Evolutionary conservation across 2,113 vertebrate genomes (phyloP), one percentile per base, ranked within the genome.

Genomic region (Odocoileus virginianus): DNA sequence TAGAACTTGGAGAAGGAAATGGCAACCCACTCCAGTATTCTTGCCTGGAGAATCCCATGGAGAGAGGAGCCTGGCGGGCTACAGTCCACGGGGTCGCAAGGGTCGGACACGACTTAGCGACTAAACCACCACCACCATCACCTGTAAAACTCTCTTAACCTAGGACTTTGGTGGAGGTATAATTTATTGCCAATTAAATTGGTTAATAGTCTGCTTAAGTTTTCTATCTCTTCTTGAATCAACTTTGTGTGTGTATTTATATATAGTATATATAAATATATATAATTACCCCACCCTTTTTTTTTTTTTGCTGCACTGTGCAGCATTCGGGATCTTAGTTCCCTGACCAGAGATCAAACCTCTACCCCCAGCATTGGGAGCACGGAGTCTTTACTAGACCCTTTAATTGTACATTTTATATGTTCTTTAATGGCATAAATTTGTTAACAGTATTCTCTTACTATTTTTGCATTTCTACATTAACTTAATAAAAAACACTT

Each of bases 151-250:
- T 84, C 74, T 86, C 61, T 82, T 96, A 96, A 86, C 55, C 25
- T 84, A 43, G 40, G 33, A 94, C 30, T 96, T 96, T 19, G 58
- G 17, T 83, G 71, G 60, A 10, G n/a, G 33, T 50, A 43, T 58
- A 96, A 88, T 96, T 96, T 93, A 81, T 86, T 93, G 78, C 30
- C n/a, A 95, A 81, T 87, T 81, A 45, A 90, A 88, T 50, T 91
- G 40, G 3, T 88, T 88, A 76, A 27, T 91, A 95, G 47, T 91
- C 67, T 95, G 40, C 33, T 95, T 30, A 91, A 28, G 5, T 55
- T 95, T 95, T 89, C 33, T 93, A 40, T 90, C 84, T 94, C 47
- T 82, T 88, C 36, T 93, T 64, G 33, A 88, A 47, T 91, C 36
- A 97, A 90, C 25, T 93, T 90, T 94, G 71, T 79, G 78, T 81